phyloP scores from a whole-genome alignment of 2,797 vertebrate genomes.

The Columba guinea region DNA sequence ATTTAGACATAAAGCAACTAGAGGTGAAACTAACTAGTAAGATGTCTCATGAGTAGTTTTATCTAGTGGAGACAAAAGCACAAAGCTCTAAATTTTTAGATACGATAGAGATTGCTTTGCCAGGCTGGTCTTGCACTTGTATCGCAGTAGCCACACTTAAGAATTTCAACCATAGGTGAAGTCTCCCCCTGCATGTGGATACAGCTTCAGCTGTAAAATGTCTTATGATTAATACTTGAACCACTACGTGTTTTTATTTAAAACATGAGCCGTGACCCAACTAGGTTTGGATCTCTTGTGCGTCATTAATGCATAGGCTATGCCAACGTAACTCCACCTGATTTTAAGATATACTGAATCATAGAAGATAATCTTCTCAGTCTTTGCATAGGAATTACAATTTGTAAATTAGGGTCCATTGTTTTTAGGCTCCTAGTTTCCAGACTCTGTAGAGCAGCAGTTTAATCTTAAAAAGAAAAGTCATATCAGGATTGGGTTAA shows the following conservation, averaged over 20 bases:
- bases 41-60: background rate
- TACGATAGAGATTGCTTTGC: background rate
- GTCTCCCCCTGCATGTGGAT: background rate
- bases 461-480: background rate
- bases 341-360: background rate
- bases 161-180: background rate
- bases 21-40: background rate
- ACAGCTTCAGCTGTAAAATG: background rate
- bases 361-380: background rate
- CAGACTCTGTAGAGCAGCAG: background rate
- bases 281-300: background rate
- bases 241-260: background rate
- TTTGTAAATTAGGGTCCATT: background rate
- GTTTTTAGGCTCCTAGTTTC: background rate
- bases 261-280: background rate
- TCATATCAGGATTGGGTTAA: background rate
- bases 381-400: background rate
- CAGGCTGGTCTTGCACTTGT: background rate
- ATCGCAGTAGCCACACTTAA: rapidly evolving
- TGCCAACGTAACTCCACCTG: background rate
- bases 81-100: background rate
- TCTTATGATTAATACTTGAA: background rate
- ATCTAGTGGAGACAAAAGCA: background rate
- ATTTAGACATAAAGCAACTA: background rate
- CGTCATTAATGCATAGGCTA: background rate